A percentile compares a stretch with the other conserved stretches of the same genome.
phyloP scores from a whole-genome alignment of 2,113 vertebrate species.

The Actenoides hombroni region DNA sequence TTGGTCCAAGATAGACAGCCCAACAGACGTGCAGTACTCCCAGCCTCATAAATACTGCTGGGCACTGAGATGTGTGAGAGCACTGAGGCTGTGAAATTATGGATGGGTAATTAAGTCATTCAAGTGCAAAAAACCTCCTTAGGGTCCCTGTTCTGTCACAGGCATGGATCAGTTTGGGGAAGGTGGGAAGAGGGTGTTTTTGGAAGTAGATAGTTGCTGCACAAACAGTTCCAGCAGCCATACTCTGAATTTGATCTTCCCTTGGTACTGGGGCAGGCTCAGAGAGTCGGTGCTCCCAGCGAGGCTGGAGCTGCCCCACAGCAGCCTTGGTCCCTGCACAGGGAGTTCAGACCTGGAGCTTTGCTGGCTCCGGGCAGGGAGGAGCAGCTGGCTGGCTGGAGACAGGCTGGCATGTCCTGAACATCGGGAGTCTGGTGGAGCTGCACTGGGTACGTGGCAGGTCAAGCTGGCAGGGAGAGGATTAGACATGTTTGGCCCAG shows the following conservation, averaged over 20 bases:
- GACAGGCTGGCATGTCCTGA: neutral
- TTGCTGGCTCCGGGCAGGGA: rapidly evolving
- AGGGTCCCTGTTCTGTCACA: neutral
- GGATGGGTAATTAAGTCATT: neutral
- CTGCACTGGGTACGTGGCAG: neutral
- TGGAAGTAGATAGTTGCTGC: neutral
- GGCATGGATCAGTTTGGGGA: neutral
- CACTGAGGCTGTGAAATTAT: neutral
- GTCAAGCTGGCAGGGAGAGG: neutral
- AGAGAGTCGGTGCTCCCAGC: neutral
- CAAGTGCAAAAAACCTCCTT: neutral
- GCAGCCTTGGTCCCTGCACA: neutral
- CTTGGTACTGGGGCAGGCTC: neutral
- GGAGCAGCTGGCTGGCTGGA: neutral
- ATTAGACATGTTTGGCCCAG: neutral
- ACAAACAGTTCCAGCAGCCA: neutral
- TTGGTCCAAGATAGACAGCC: neutral
- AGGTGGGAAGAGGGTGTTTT: neutral
- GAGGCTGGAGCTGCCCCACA: neutral
- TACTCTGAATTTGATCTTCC: neutral
- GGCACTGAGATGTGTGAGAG: neutral
- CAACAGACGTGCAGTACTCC: neutral
- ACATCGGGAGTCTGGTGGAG: rapidly evolving
- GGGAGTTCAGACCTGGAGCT: neutral
- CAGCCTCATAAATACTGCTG: neutral